Base-by-base conservation (phyloP, 1,140 invertebrate genomes). In the Drosophila insularis region DNA sequence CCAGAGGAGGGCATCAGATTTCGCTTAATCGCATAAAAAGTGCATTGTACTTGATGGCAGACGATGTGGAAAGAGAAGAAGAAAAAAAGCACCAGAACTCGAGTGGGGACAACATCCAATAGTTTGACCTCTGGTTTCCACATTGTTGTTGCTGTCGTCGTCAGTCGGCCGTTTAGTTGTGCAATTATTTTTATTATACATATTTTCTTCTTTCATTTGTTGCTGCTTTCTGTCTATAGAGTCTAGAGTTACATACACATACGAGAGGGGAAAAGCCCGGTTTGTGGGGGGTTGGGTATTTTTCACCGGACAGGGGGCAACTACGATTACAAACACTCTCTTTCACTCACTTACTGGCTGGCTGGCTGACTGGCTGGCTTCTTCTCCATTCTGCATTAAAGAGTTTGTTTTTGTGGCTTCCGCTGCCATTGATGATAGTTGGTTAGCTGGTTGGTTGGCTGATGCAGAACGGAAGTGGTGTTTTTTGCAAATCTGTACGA, bases 141-240 rank as follows among this genome's bases (percentile, higher is more conserved):
- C 46, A 73, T 63, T 71, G 74, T 77, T 59, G 37, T 55, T 56
- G 40, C 17, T 17, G 19, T 63, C 63, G 63, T 63, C 59, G 63
- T 43, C 77, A 21, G 71, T 66, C 80, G 70, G 73, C 72, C 65
- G 71, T 71, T 81, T 84, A 71, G 68, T 85, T 85, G 70, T 82
- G 84, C 85, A 86, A 86, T 86, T 87, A 79, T 86, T 87, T 86
- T 82, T 89, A 84, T 85, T 84, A 85, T 77, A 80, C 60, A 37
- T 68, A 72, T 86, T 86, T 68, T 50, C 43, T 76, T 69, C 69
- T 65, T 64, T 65, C 50, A 50, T 62, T 69, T 39, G 21, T 35
- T n/a, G 50, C 46, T 39, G 70, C 70, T 73, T 72, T 72, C 65
- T 73, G 67, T 72, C 68, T 54, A 40, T 27, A 43, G 61, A 73